These are phyloP conservation scores for Zygogramma bicolorata DNA, from an alignment of 2,888 invertebrate genomes.

Conservation along the genomic window DNA sequence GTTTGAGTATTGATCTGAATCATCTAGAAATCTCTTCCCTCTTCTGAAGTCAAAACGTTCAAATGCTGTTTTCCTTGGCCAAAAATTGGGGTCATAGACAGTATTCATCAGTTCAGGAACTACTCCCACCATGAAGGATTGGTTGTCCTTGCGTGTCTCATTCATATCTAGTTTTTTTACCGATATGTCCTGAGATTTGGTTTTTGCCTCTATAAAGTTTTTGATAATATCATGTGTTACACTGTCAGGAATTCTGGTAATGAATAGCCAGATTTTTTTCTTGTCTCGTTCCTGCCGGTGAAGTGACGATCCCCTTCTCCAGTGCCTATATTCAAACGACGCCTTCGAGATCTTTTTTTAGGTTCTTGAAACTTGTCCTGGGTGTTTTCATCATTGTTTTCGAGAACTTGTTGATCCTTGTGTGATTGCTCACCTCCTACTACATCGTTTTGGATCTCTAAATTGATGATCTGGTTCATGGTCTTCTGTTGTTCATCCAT, in stretches of 20 bases:
- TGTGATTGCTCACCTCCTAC: neutral
- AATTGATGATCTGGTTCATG: too few relatives aligned
- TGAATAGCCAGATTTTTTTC: neutral
- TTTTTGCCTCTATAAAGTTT: neutral
- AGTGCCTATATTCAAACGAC: neutral
- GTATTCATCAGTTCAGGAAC: neutral
- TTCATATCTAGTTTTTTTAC: neutral
- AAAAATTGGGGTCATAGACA: neutral
- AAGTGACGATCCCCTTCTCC: neutral
- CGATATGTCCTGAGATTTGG: neutral
- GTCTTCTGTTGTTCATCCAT: too few relatives aligned
- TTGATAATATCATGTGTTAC: neutral
- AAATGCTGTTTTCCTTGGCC: neutral
- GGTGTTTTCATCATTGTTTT: neutral
- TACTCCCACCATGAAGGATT: neutral
- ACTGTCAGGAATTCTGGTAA: neutral
- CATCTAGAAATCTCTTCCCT: too few relatives aligned
- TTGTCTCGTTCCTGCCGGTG: neutral
- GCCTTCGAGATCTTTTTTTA: neutral
- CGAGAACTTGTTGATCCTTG: neutral
- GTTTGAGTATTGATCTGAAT: too few relatives aligned
- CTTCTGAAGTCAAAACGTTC: neutral
- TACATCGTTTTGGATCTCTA: too few relatives aligned
- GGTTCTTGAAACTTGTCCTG: neutral
- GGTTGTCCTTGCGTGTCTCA: neutral